A percentile compares a stretch with the other conserved stretches of the same genome.
phyloP scores from a whole-genome alignment of 1,140 invertebrate species.

The Zaprionus africanus region DNA sequence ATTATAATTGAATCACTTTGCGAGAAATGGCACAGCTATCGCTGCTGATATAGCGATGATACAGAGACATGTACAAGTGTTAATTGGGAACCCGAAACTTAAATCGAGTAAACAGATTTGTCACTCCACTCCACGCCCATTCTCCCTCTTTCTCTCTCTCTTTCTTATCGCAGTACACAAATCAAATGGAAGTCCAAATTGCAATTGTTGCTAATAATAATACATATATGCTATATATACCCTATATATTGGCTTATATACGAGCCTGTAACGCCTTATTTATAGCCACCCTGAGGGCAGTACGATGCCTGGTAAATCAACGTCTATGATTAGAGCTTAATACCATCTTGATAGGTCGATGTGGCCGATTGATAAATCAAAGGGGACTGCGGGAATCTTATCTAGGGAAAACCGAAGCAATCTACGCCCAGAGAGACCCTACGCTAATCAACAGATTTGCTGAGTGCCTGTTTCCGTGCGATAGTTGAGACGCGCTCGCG shows the following conservation, averaged over 20 bases:
- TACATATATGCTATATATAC: conserved; percentile 18
- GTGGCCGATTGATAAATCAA: conserved; percentile 71
- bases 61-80: conserved; percentile 18
- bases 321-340: conserved; percentile 79
- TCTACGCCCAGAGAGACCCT: not conserved
- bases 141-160: not conserved
- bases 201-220: conserved; percentile 70
- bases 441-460: conserved; percentile 62
- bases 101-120: conserved; percentile 49
- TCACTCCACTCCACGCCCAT: conserved; percentile 20
- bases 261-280: conserved; percentile 59
- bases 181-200: conserved; percentile 58
- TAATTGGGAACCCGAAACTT: conserved; percentile 38
- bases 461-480: conserved; percentile 63
- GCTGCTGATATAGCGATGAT: conserved; percentile 45
- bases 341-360: conserved; percentile 69
- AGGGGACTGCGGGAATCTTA: conserved; percentile 35
- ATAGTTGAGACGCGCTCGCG: conserved; percentile 9
- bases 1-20: conserved; percentile 73
- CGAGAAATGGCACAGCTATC: conserved; percentile 43
- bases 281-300: conserved; percentile 44
- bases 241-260: conserved; percentile 32
- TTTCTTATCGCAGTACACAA: conserved; percentile 47
- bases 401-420: conserved; percentile 50
- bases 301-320: conserved; percentile 69